Conservation (phyloP, 2,888 invertebrate species). For the Caenorhabditis uteleia region DNA sequence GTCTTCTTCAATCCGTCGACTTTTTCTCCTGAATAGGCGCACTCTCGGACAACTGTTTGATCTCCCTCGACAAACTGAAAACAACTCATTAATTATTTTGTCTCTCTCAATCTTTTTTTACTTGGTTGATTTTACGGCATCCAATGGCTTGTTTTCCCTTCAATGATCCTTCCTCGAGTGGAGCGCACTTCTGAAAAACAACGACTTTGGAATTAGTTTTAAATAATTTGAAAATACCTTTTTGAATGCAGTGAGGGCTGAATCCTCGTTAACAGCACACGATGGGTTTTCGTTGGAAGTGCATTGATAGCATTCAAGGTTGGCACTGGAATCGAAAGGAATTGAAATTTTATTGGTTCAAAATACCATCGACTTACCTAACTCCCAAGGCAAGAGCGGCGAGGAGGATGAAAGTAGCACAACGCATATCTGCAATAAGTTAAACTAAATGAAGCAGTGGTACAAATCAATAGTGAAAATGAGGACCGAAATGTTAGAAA, state of each 20-base stretch:
- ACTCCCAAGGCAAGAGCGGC: conserved; percentile 33
- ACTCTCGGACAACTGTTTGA: conserved; percentile 53
- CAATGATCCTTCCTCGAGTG: conserved; percentile 50
- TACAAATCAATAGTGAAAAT: too few relatives aligned
- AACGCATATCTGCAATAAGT: conserved; percentile 23
- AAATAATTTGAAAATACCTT: conserved; percentile 34
- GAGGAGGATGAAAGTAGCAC: conserved; percentile 16
- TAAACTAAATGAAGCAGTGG: too few relatives aligned
- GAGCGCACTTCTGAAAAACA: conserved; percentile 45
- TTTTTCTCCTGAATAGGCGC: conserved; percentile 64
- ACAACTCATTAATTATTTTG: not conserved
- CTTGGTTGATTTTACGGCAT: conserved; percentile 66
- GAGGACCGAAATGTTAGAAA: too few relatives aligned
- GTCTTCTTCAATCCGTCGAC: conserved; percentile 59
- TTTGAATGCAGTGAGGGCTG: conserved; percentile 41
- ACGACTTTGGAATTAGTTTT: not conserved
- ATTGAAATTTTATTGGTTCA: not conserved
- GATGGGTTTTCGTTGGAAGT: conserved; percentile 50
- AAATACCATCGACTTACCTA: conserved; percentile 11
- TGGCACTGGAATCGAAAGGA: conserved; percentile 20
- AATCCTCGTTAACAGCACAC: conserved; percentile 47
- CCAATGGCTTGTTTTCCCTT: conserved; percentile 50
- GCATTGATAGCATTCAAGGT: conserved; percentile 58
- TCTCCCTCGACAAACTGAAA: conserved; percentile 55
- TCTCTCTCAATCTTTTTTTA: conserved; percentile 2